Conservation (phyloP, 1,140 invertebrate genomes). For the Camponotus vicinus region DNA sequence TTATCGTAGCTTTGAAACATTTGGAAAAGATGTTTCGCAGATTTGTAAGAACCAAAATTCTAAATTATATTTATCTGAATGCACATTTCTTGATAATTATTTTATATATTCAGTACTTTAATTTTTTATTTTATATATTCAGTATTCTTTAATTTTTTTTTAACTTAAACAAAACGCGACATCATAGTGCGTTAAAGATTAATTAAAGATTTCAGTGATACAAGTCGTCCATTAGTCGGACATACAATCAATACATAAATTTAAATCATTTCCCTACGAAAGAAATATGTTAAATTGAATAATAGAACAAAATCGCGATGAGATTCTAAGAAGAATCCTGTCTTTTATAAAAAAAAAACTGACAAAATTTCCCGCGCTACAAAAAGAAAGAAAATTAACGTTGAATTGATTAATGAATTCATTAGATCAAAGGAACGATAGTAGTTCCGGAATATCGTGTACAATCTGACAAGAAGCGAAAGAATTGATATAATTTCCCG, state of each 20-base stretch:
- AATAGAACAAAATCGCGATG: not conserved
- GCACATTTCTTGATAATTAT: not conserved
- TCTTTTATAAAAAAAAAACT: slow-evolving; percentile 5
- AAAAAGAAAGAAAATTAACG: not conserved
- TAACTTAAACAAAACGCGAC: not conserved
- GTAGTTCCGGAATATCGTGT: not conserved
- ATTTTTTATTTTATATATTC: not conserved
- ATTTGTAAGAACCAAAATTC: slow-evolving; percentile 17
- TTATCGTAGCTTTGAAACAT: slow-evolving; percentile 53
- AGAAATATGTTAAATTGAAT: not conserved
- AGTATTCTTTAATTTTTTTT: not conserved
- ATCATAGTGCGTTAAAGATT: not conserved
- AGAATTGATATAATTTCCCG: slow-evolving; percentile 19
- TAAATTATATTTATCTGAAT: slow-evolving; percentile 28
- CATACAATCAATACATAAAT: too few species aligned
- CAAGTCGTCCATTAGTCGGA: not conserved
- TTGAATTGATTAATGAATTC: not conserved
- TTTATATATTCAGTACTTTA: not conserved
- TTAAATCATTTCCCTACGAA: not conserved
- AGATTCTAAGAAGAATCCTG: not conserved
- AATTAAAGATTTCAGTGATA: slow-evolving; percentile 1
- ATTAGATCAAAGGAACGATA: not conserved
- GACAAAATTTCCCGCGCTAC: not conserved
- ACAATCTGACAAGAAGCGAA: slow-evolving; percentile 1
- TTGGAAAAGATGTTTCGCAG: slow-evolving; percentile 25